Evolutionary conservation across 2,888 invertebrate species (phyloP).

Genomic region (Megastigmus dorsalis): DNA sequence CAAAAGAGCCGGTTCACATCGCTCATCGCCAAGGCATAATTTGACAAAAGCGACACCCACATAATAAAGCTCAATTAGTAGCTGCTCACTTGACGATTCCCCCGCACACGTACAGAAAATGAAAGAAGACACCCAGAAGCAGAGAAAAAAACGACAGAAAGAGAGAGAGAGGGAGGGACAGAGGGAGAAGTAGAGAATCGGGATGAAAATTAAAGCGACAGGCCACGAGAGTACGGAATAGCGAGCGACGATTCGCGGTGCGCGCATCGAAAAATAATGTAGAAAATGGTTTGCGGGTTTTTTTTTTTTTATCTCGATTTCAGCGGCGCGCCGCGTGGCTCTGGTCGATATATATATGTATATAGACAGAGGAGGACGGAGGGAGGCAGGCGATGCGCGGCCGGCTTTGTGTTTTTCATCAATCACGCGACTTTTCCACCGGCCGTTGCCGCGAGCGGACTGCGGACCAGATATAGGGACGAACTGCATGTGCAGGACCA

Average conservation of each 20-base stretch:
- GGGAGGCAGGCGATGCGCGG: neutral
- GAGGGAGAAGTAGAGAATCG: neutral
- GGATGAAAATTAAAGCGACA: neutral
- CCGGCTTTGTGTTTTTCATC: constrained; percentile 71
- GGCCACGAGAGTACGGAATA: too few species aligned
- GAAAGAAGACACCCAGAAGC: neutral
- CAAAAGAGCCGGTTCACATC: too few species aligned
- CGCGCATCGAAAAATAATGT: constrained; percentile 59
- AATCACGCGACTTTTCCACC: constrained; percentile 70
- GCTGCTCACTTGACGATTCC: neutral
- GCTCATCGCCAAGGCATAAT: neutral
- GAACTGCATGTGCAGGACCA: too few species aligned
- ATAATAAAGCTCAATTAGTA: constrained; percentile 21
- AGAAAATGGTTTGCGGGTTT: constrained; percentile 70
- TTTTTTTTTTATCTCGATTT: constrained; percentile 68
- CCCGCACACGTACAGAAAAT: neutral
- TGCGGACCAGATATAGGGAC: too few species aligned
- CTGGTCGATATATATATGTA: neutral
- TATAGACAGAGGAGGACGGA: constrained; percentile 45
- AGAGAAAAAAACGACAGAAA: neutral
- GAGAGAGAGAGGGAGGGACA: neutral
- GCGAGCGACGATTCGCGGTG: neutral
- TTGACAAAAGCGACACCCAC: neutral
- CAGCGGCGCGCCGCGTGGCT: constrained; percentile 56
- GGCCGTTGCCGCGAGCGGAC: constrained; percentile 63